Evolutionary conservation across 2,797 vertebrate species (phyloP).

Genomic region (Nannoperca australis): DNA sequence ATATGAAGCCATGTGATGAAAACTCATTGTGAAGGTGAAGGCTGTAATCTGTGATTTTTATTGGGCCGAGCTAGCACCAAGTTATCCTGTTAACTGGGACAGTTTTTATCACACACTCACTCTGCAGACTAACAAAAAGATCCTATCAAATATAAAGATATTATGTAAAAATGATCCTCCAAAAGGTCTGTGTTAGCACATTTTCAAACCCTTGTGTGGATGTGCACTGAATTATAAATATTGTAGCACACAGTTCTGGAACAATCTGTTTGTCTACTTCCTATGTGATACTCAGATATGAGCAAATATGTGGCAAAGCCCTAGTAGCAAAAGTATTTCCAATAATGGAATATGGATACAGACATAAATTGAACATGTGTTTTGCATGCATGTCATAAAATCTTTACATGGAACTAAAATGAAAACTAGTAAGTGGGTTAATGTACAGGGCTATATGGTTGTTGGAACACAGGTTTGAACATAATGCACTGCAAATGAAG

Average conservation of each 20-base stretch:
- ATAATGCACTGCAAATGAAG: conserved; percentile 23
- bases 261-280: conserved; percentile 13
- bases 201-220: background rate
- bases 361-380: conserved; percentile 24
- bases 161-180: background rate
- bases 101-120: conserved; percentile 18
- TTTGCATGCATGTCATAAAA: conserved; percentile 29
- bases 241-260: background rate
- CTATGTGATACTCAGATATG: background rate
- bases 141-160: conserved; percentile 15
- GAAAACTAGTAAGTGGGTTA: background rate
- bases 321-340: background rate
- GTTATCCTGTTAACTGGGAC: conserved; percentile 28
- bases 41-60: conserved; percentile 33
- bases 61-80: background rate
- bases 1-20: conserved; percentile 46
- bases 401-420: conserved; percentile 35
- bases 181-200: background rate
- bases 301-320: conserved; percentile 6
- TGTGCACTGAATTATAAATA: background rate
- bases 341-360: conserved; percentile 12
- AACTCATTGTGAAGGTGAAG: conserved; percentile 45
- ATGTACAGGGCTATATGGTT: conserved; percentile 23
- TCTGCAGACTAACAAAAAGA: conserved; percentile 2
- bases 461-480: conserved; percentile 16